Evolutionary conservation across 2,888 invertebrate species (phyloP).

Genomic region (Dasysyrphus tricinctus): DNA sequence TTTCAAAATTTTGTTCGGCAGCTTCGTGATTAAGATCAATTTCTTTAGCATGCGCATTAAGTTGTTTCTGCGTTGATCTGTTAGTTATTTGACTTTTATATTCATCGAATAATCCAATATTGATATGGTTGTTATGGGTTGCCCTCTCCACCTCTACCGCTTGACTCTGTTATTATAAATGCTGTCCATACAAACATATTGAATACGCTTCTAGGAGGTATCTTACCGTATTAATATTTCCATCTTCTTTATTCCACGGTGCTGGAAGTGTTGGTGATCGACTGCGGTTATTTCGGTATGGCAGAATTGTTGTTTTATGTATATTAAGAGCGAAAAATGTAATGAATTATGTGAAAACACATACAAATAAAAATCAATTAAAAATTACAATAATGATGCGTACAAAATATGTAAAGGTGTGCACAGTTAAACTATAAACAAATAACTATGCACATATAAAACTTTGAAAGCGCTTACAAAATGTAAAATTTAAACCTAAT

Average conservation of each 20-base stretch:
- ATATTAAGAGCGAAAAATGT: constrained; percentile 46
- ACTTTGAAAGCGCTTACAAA: neutral
- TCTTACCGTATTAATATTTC: constrained; percentile 82
- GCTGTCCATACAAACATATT: constrained; percentile 55
- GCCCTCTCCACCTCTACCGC: constrained; percentile 79
- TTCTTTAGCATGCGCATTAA: constrained; percentile 84
- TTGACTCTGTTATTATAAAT: constrained; percentile 78
- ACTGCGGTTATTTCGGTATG: constrained; percentile 78
- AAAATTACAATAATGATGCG: neutral
- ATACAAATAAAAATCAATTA: neutral
- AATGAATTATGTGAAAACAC: neutral
- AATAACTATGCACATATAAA: neutral
- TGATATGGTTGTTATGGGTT: constrained; percentile 77
- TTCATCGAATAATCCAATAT: constrained; percentile 61
- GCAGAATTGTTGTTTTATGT: constrained; percentile 59
- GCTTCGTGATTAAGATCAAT: constrained; percentile 93
- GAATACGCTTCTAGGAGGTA: constrained; percentile 22
- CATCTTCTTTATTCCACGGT: constrained; percentile 83
- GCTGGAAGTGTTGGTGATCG: constrained; percentile 83
- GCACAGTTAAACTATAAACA: neutral
- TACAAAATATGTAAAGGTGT: neutral
- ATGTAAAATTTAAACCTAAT: constrained; percentile 44
- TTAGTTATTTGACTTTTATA: constrained; percentile 46
- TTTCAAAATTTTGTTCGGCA: constrained; percentile 95
- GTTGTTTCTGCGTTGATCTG: constrained; percentile 48